Evolutionary conservation across 1,140 invertebrate species (phyloP).

Genomic region (Drosophila prosaltans): DNA sequence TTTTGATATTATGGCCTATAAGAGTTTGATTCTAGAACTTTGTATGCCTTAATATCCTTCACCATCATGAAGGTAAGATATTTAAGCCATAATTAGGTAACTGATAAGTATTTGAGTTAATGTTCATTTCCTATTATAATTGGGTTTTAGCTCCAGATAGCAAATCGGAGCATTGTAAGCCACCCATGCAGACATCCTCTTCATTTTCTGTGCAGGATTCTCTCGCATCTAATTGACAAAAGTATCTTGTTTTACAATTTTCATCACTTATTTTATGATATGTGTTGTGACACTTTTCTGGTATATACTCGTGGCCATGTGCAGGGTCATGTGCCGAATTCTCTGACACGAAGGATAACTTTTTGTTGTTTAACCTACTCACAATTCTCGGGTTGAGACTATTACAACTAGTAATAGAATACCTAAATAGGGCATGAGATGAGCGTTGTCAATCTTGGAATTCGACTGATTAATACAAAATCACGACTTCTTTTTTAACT

Average conservation of each 20-base stretch:
- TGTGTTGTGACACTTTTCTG: slow-evolving; percentile 1
- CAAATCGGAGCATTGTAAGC: slow-evolving; percentile 1
- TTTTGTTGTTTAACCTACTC: not conserved
- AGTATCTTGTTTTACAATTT: slow-evolving; percentile 1
- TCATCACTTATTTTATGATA: not conserved
- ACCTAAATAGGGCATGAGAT: no score
- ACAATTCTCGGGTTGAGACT: not conserved
- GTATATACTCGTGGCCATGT: not conserved
- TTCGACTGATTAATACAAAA: not conserved
- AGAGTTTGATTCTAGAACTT: not conserved
- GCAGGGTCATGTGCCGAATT: not conserved
- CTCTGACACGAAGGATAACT: not conserved
- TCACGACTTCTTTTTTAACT: not conserved
- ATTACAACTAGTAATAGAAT: not conserved
- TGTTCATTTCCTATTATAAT: not conserved
- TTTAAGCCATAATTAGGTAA: no score
- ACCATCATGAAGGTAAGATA: not conserved
- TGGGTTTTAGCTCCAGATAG: not conserved
- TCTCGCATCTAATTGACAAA: not conserved
- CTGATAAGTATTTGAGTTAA: not conserved
- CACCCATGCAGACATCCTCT: slow-evolving; percentile 6
- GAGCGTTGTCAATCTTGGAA: no score
- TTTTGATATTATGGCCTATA: not conserved
- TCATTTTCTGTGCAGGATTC: not conserved
- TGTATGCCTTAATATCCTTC: not conserved